Evolutionary conservation across 2,797 vertebrate species (phyloP).

Genomic region (Sebastiscus albofasciatus): DNA sequence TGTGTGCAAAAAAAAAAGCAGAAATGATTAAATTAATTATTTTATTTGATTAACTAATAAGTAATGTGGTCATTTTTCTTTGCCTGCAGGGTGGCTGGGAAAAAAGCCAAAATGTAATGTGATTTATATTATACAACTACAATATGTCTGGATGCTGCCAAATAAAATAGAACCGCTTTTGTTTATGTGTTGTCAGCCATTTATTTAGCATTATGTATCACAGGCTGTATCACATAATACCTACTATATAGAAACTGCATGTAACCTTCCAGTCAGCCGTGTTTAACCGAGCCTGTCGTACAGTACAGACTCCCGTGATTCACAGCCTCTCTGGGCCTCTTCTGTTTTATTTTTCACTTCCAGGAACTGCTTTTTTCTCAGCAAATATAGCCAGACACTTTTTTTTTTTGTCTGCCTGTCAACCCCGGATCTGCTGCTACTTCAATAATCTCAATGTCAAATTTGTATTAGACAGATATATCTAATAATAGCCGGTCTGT

Average conservation of each 20-base stretch:
- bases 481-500: constrained; percentile 74
- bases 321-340: constrained; percentile 42
- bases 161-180: constrained; percentile 18
- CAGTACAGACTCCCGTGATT: constrained; percentile 24
- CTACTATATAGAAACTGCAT: background rate
- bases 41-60: constrained; percentile 26
- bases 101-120: constrained; percentile 27
- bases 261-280: constrained; percentile 14
- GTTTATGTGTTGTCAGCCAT: background rate
- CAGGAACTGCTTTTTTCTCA: constrained; percentile 43
- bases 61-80: constrained; percentile 39
- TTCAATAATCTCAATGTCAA: constrained; percentile 72
- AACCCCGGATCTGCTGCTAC: constrained; percentile 62
- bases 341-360: constrained; percentile 44
- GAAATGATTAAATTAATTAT: constrained; percentile 3
- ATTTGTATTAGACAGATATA: constrained; percentile 68
- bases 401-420: constrained; percentile 63
- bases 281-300: constrained; percentile 6
- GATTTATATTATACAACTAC: constrained; percentile 24
- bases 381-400: constrained; percentile 59
- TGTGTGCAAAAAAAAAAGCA: background rate
- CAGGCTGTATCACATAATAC: constrained; percentile 7
- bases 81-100: constrained; percentile 7
- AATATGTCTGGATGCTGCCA: constrained; percentile 16
- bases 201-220: background rate